These are phyloP conservation scores for Callipepla californica DNA, from an alignment of 2,113 vertebrate genomes.

Conservation along the genomic window DNA sequence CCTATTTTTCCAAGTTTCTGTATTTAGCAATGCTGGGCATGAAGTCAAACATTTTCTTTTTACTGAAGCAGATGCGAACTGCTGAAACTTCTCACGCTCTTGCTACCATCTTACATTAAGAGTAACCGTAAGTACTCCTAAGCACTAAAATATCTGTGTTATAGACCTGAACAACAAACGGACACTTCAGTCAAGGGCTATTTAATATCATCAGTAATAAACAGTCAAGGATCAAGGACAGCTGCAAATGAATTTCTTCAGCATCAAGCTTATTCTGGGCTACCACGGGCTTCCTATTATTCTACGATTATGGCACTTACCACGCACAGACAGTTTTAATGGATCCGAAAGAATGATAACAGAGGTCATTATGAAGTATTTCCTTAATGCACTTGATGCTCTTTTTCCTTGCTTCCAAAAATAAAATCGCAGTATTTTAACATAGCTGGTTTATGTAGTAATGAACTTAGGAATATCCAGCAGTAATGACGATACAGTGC, in stretches of 20 bases:
- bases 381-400: conserved; percentile 11
- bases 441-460: conserved; percentile 46
- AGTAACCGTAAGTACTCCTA: conserved; percentile 12
- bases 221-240: background rate
- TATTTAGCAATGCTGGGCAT: conserved; percentile 65
- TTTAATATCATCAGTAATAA: background rate
- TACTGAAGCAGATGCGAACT: conserved; percentile 13
- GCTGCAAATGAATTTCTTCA: conserved; percentile 13
- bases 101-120: conserved; percentile 26
- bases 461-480: conserved; percentile 26
- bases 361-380: conserved; percentile 48
- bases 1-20: conserved; percentile 20
- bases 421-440: conserved; percentile 43
- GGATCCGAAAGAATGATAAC: conserved; percentile 24
- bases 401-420: conserved; percentile 54
- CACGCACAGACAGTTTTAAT: conserved; percentile 7
- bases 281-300: background rate
- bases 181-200: background rate
- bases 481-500: conserved; percentile 19
- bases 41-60: conserved; percentile 67
- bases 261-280: background rate
- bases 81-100: conserved; percentile 69
- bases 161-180: background rate
- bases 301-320: background rate
- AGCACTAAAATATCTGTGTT: background rate